Base-by-base conservation (phyloP, 1,140 invertebrate species). In the Drosophila mojavensis region DNA sequence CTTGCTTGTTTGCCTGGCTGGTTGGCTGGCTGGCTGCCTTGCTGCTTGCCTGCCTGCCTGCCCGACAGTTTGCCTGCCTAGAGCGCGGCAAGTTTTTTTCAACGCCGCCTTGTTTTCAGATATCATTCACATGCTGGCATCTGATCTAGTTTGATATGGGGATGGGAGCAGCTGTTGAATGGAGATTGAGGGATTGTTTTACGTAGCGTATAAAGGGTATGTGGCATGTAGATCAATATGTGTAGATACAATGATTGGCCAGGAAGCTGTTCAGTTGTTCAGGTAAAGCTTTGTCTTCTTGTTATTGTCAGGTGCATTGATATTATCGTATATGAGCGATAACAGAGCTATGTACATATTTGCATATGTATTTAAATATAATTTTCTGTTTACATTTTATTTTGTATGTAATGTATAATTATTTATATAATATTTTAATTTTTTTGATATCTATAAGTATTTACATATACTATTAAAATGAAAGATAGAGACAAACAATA, bases 71-170 rank as follows among this genome's bases (percentile, higher is more conserved):
- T 39, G 36, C 48, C 50, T 50, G 70, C 56, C 62, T 60, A 73
- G 70, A 73, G 70, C 70, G 50, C 70, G 36, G 58, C 71, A 74
- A 74, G 58, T 74, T 69, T 74, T 74, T 74, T 74, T 58, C 51
- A 48, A 51, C 66, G 53, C 60, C 36, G 66, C 58, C 65, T 51
- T 69, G 51, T 63, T 62, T 69, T 69, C 66, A 39, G 51, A 50
- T 69, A 74, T 74, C 71, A 74, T 74, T 74, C 71, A 74, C 65
- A 74, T 48, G 20, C 71, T 28, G 58, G 71, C 56, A 69, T 51
- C 59, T 69, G 71, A 55, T 74, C 71, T 74, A 74, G 58, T 74
- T 74, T 43, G 50, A 30, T 41, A 54, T 59, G 64, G 55, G 56
- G 50, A 61, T 67, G 71, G 58, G 15, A 61, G 71, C 71, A 74